These are phyloP conservation scores for Tetrapedia diversipes DNA, from an alignment of 2,888 invertebrate genomes.

Conservation along the genomic window DNA sequence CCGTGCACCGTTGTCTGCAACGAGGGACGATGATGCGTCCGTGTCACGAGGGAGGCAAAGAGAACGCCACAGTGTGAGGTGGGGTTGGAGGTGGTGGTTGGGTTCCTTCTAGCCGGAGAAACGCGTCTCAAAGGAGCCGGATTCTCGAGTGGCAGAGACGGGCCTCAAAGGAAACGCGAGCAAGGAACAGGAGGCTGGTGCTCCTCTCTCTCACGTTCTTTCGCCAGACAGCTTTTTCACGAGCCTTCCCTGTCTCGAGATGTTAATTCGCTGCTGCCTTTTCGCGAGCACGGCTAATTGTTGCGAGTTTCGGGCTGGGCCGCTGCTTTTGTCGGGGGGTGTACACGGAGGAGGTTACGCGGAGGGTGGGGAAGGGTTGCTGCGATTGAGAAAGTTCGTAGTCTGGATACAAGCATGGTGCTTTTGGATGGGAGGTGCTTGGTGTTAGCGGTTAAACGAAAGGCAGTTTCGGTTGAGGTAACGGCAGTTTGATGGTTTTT, in stretches of 20 bases:
- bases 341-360: neutral
- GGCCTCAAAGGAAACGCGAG: slow-evolving; percentile 36
- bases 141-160: neutral
- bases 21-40: slow-evolving; percentile 36
- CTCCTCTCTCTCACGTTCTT: too few species aligned
- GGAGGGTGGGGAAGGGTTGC: too few species aligned
- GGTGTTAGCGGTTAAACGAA: too few species aligned
- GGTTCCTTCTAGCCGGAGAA: slow-evolving; percentile 12
- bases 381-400: too few species aligned
- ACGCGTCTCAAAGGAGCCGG: slow-evolving; percentile 30
- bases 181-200: too few species aligned
- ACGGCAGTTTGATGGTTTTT: too few species aligned
- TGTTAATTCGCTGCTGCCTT: slow-evolving; percentile 34
- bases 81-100: too few species aligned
- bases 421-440: too few species aligned
- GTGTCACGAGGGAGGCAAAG: slow-evolving; percentile 58
- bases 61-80: too few species aligned
- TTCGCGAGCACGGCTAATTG: slow-evolving; percentile 26
- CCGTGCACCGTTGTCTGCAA: slow-evolving; percentile 71
- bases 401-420: too few species aligned
- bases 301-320: slow-evolving; percentile 8
- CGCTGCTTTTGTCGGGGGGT: too few species aligned
- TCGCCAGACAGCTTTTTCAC: neutral
- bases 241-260: slow-evolving; percentile 33
- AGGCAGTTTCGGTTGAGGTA: too few species aligned